A percentile compares a stretch with the other conserved stretches of the same genome.
Conservation (phyloP, 2,113 vertebrate species). For the Pimephales promelas region DNA sequence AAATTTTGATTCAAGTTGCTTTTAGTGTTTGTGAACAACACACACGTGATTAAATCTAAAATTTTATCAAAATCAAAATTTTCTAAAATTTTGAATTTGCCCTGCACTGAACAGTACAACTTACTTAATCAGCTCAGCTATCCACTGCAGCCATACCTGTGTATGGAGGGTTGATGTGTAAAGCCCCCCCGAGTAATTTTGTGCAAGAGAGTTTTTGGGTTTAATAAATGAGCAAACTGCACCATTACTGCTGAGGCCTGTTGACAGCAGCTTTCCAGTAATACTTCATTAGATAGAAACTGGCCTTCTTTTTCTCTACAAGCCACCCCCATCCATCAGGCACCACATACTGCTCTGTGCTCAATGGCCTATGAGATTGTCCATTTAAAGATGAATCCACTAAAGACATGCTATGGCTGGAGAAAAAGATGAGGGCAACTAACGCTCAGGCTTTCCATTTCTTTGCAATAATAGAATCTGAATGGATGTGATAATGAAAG, state of each 20-base stretch:
- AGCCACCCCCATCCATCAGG: conserved; percentile 62
- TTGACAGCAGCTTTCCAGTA: conserved; percentile 59
- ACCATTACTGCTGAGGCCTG: conserved; percentile 44
- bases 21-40: not conserved
- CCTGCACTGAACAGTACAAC: conserved; percentile 30
- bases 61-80: too few relatives aligned
- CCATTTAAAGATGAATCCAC: conserved; percentile 56
- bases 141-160: conserved; percentile 20
- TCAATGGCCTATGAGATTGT: conserved; percentile 58
- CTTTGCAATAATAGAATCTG: not conserved
- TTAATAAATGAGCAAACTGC: conserved; percentile 11
- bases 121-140: conserved; percentile 16
- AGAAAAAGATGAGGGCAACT: not conserved
- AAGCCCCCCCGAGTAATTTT: conserved; percentile 25
- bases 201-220: conserved; percentile 13
- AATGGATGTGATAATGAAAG: not conserved
- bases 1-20: not conserved
- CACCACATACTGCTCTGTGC: conserved; percentile 27
- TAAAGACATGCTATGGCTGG: conserved; percentile 46
- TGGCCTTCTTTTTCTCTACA: conserved; percentile 57
- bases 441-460: conserved; percentile 12
- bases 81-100: conserved; percentile 25
- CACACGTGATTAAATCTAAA: not conserved
- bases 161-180: conserved; percentile 4
- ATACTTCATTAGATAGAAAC: conserved; percentile 66